Conservation (phyloP, 2,113 vertebrate genomes). For the Bothrops jararaca region DNA sequence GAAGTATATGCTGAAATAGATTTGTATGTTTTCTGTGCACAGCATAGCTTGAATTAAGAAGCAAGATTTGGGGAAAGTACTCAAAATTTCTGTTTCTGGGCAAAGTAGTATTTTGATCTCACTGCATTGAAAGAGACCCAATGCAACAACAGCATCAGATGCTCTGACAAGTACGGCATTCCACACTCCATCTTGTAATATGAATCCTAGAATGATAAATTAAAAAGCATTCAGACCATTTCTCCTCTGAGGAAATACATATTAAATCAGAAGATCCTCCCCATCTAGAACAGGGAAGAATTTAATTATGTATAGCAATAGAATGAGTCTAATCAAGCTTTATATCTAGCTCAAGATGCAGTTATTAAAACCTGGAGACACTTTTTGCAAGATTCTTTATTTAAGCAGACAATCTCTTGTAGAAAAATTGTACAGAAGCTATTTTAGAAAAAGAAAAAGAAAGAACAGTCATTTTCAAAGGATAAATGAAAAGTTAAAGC, state of each 20-base stretch:
- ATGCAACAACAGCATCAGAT: not conserved
- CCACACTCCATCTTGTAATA: not conserved
- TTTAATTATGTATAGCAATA: slow-evolving; percentile 26
- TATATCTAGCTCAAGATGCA: slow-evolving; percentile 13
- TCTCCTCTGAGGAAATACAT: not conserved
- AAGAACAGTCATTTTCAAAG: slow-evolving; percentile 12
- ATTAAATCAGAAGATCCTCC: slow-evolving; percentile 26
- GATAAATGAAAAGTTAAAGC: slow-evolving; percentile 13
- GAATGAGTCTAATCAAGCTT: slow-evolving; percentile 12
- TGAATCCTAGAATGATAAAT: not conserved
- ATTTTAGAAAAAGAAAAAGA: slow-evolving; percentile 8
- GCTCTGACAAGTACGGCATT: not conserved
- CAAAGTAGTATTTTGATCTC: not conserved
- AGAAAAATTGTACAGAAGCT: slow-evolving; percentile 7
- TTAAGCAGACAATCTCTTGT: slow-evolving; percentile 1
- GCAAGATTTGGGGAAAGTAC: not conserved
- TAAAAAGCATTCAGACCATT: not conserved
- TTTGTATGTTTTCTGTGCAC: not conserved
- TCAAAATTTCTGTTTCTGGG: not conserved
- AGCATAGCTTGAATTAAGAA: not conserved
- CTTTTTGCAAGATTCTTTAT: slow-evolving; percentile 14
- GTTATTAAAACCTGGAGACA: slow-evolving; percentile 8
- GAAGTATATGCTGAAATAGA: not conserved
- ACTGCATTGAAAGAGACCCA: not conserved
- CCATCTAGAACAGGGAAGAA: not conserved